phyloP scores from a whole-genome alignment of 2,888 invertebrate genomes.

The Oligia fasciuncula region DNA sequence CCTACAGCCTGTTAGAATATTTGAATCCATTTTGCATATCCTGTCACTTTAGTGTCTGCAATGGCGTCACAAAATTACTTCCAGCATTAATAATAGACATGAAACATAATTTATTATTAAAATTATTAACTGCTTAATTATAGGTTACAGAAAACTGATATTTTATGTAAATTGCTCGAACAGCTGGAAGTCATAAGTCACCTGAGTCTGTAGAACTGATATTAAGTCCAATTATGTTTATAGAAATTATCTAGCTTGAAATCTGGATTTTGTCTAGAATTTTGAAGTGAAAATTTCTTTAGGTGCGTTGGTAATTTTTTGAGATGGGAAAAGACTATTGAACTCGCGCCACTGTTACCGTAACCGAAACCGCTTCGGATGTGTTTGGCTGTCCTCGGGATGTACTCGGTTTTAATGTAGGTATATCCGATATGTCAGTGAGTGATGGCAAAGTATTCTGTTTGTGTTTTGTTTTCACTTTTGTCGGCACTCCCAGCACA shows the following conservation, averaged over 20 bases:
- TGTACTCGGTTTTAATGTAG: too few relatives aligned
- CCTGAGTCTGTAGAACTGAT: not conserved
- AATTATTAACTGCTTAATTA: slow-evolving; percentile 42
- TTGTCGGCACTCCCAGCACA: too few relatives aligned
- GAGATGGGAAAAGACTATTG: too few relatives aligned
- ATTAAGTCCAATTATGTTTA: slow-evolving; percentile 19
- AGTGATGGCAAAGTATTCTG: too few relatives aligned
- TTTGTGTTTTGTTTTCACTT: too few relatives aligned
- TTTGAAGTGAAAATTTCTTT: not conserved
- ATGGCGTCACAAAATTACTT: not conserved
- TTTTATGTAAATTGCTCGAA: slow-evolving; percentile 28
- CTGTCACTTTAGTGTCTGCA: not conserved
- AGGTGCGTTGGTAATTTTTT: too few relatives aligned
- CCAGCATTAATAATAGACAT: slow-evolving; percentile 9
- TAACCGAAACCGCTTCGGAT: too few relatives aligned
- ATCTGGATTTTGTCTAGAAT: not conserved
- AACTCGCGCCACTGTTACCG: too few relatives aligned
- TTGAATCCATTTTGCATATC: not conserved
- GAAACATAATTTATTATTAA: slow-evolving; percentile 3
- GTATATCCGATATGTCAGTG: too few relatives aligned
- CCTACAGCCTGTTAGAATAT: not conserved
- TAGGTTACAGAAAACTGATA: slow-evolving; percentile 1
- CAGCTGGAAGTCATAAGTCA: slow-evolving; percentile 30
- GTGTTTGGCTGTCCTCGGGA: too few relatives aligned
- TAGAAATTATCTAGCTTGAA: not conserved